Evolutionary conservation across 2,113 vertebrate species (phyloP).

Genomic region (Psilopsiagon aurifrons): DNA sequence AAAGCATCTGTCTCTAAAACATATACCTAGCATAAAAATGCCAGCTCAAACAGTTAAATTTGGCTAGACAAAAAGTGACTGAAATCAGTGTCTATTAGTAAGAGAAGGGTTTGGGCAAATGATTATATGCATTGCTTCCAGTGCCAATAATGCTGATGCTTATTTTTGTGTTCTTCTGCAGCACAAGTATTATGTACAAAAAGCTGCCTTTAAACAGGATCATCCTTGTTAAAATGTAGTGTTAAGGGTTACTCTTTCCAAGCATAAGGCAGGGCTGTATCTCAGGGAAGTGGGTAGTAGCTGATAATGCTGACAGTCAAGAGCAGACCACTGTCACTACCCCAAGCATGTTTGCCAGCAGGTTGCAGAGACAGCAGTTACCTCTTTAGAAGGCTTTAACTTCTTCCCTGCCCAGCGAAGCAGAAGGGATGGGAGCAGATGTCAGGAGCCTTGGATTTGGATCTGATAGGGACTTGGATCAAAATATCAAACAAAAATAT

Average conservation of each 20-base stretch:
- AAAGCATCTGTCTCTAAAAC: slow-evolving; percentile 60
- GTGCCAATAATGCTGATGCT: background rate
- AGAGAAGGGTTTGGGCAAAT: background rate
- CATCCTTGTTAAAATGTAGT: background rate
- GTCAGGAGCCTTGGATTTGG: slow-evolving; percentile 41
- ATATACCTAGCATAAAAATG: slow-evolving; percentile 44
- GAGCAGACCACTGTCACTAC: background rate
- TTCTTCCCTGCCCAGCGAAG: background rate
- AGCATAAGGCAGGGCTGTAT: slow-evolving; percentile 28
- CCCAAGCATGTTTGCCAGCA: background rate
- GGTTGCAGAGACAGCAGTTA: slow-evolving; percentile 24
- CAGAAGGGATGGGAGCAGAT: slow-evolving; percentile 44
- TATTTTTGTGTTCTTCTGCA: background rate
- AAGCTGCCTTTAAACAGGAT: background rate
- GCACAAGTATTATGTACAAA: background rate
- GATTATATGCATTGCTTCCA: background rate
- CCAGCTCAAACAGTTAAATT: slow-evolving; percentile 42
- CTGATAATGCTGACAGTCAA: background rate
- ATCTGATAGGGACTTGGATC: slow-evolving; percentile 53
- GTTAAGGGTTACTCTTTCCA: slow-evolving; percentile 31
- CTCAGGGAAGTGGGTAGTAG: background rate
- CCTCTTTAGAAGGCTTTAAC: slow-evolving; percentile 27
- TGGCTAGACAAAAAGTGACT: slow-evolving; percentile 36
- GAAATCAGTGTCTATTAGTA: slow-evolving; percentile 3
- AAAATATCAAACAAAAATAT: slow-evolving; percentile 69